Evolutionary conservation across 2,113 vertebrate genomes (phyloP).

Genomic region (Misgurnus mizolepis): DNA sequence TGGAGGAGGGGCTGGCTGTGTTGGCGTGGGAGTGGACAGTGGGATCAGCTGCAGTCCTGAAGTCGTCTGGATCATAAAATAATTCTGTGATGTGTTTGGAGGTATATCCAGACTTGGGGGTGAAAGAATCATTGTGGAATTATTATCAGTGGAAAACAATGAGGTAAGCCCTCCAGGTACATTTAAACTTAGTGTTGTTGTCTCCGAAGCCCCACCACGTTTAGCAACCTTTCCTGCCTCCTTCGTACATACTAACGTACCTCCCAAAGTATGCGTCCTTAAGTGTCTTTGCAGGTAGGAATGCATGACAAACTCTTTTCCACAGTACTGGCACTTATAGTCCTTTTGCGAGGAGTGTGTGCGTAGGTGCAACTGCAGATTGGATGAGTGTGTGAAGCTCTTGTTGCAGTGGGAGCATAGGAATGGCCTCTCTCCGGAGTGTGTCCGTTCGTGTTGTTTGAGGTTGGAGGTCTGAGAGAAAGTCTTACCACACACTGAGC

Average conservation of each 20-base stretch:
- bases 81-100: conserved; percentile 79
- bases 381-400: conserved; percentile 88
- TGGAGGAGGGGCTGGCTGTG: conserved; percentile 57
- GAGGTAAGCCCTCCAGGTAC: conserved; percentile 62
- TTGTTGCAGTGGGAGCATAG: conserved; percentile 81
- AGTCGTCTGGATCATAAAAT: conserved; percentile 83
- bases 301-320: conserved; percentile 88
- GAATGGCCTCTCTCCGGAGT: conserved; percentile 86
- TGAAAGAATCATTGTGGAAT: conserved; percentile 76
- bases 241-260: conserved; percentile 51
- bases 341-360: conserved; percentile 86
- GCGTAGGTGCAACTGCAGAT: conserved; percentile 86
- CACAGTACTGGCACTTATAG: conserved; percentile 82
- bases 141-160: conserved; percentile 74
- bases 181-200: conserved; percentile 60
- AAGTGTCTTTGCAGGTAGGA: conserved; percentile 91
- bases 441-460: conserved; percentile 88
- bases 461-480: conserved; percentile 91
- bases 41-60: conserved; percentile 88
- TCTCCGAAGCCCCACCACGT: conserved; percentile 62
- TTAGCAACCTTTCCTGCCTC: conserved; percentile 63
- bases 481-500: conserved; percentile 85
- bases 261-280: conserved; percentile 63
- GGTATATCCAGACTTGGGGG: conserved; percentile 77
- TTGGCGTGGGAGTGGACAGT: conserved; percentile 71